Conservation (phyloP, 2,113 vertebrate genomes). For the Progne subis region DNA sequence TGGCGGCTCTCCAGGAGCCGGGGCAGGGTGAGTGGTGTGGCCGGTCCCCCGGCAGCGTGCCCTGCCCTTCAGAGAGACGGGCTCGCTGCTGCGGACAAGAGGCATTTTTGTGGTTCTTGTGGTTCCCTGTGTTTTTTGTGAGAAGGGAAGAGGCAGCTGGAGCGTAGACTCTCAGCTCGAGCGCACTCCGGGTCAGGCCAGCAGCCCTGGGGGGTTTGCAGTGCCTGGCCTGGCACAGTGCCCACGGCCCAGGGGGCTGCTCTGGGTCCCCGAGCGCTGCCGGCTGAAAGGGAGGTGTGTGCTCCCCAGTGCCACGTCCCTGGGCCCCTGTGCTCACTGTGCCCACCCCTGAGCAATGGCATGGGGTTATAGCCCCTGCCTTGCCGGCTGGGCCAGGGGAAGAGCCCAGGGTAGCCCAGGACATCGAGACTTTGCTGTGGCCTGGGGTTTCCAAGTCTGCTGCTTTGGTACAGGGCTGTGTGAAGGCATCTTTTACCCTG, state of each 20-base stretch:
- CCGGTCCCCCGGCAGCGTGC: neutral
- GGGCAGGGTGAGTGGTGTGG: neutral
- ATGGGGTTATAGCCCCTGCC: neutral
- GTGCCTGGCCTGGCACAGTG: accelerated
- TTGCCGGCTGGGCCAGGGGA: accelerated
- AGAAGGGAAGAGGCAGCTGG: neutral
- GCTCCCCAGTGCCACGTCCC: accelerated
- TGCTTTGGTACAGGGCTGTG: neutral
- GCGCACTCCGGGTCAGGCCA: accelerated
- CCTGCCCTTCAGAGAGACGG: neutral
- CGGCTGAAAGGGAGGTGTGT: accelerated
- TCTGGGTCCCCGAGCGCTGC: accelerated
- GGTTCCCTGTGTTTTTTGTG: slow-evolving; percentile 31
- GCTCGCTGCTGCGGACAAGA: neutral
- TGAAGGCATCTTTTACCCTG: slow-evolving; percentile 52
- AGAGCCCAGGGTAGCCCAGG: neutral
- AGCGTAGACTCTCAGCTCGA: accelerated
- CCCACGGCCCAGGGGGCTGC: neutral
- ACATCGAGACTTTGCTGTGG: neutral
- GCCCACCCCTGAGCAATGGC: neutral
- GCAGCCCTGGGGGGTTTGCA: accelerated
- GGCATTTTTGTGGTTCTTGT: slow-evolving; percentile 35
- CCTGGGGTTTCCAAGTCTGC: slow-evolving; percentile 3
- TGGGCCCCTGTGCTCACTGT: accelerated
- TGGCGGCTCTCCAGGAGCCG: slow-evolving; percentile 28